Evolutionary conservation across 2,797 vertebrate genomes (phyloP).

Genomic region (Anisognathus igniventris): DNA sequence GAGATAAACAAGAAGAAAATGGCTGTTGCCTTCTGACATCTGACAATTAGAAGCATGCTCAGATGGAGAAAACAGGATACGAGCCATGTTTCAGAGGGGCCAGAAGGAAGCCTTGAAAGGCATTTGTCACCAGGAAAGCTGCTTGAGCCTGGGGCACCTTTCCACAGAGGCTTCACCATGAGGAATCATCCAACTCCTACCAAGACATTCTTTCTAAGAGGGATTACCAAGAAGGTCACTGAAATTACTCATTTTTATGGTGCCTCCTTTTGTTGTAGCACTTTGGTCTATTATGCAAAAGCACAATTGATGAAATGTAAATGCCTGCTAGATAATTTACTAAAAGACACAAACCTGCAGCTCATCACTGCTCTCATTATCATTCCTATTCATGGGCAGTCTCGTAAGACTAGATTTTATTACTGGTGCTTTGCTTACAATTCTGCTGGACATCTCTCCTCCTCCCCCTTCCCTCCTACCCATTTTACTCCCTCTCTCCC

Average conservation of each 20-base stretch:
- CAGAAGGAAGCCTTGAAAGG: slow-evolving; percentile 56
- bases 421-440: slow-evolving; percentile 19
- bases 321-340: slow-evolving; percentile 44
- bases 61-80: slow-evolving; percentile 75
- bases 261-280: slow-evolving; percentile 15
- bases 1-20: slow-evolving; percentile 77
- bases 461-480: slow-evolving; percentile 27
- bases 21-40: slow-evolving; percentile 70
- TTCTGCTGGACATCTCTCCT: slow-evolving; percentile 24
- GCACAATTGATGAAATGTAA: slow-evolving; percentile 55
- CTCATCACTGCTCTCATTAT: slow-evolving; percentile 45
- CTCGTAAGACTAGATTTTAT: slow-evolving; percentile 35
- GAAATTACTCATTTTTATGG: slow-evolving; percentile 52
- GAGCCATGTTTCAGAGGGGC: slow-evolving; percentile 52
- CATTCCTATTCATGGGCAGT: slow-evolving; percentile 43
- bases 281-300: slow-evolving; percentile 10
- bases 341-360: slow-evolving; percentile 54
- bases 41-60: slow-evolving; percentile 68
- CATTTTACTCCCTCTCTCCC: slow-evolving; percentile 1
- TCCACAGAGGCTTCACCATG: not conserved
- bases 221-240: slow-evolving; percentile 22
- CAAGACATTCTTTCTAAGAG: slow-evolving; percentile 2
- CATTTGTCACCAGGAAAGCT: slow-evolving; percentile 51
- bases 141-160: not conserved
- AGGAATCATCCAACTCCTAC: not conserved